Conservation (phyloP, 2,113 vertebrate species). For the Nerophis lumbriciformis region DNA sequence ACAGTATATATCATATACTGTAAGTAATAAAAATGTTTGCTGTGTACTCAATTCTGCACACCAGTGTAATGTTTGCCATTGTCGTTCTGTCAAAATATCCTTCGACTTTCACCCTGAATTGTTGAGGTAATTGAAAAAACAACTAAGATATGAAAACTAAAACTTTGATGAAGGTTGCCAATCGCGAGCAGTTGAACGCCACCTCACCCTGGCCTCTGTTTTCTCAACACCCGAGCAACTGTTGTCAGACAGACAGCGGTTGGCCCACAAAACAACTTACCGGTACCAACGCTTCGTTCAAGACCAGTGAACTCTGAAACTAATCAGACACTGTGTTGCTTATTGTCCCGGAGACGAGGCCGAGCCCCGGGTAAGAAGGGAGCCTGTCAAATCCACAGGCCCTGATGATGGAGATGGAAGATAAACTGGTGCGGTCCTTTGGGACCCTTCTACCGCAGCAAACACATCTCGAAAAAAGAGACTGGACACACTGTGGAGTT, state of each 20-base stretch:
- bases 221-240: constrained; percentile 60
- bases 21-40: too few relatives aligned
- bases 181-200: constrained; percentile 6
- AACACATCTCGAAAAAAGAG: constrained; percentile 55
- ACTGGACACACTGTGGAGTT: constrained; percentile 68
- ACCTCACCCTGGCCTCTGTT: constrained; percentile 43
- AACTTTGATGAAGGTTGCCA: constrained; percentile 15
- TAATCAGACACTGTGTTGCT: constrained; percentile 79
- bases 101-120: not conserved
- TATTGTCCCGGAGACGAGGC: constrained; percentile 75
- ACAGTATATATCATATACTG: too few relatives aligned
- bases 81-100: not conserved
- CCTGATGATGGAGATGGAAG: constrained; percentile 76
- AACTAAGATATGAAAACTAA: not conserved
- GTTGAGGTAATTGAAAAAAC: too few relatives aligned
- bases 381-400: constrained; percentile 73
- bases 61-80: too few relatives aligned
- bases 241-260: constrained; percentile 70
- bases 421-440: constrained; percentile 71
- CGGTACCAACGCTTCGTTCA: constrained; percentile 71
- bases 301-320: constrained; percentile 80
- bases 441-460: constrained; percentile 60
- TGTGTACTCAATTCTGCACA: constrained; percentile 3
- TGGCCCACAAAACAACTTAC: constrained; percentile 59
- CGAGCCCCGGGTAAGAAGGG: constrained; percentile 63